These are phyloP conservation scores for Carollia perspicillata DNA, from an alignment of 2,113 vertebrate species.

Conservation along the genomic window DNA sequence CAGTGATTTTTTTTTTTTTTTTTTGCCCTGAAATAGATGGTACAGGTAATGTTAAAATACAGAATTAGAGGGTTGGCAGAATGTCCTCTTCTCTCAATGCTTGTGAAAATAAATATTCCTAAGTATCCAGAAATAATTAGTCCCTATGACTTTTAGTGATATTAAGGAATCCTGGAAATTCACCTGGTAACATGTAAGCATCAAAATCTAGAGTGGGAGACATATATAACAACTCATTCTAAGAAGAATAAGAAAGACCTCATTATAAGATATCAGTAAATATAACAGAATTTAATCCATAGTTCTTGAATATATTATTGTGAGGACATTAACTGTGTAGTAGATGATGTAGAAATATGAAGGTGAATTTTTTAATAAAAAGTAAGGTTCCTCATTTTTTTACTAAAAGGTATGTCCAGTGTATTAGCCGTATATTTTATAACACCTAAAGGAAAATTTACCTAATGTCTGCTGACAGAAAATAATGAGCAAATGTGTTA, in stretches of 20 bases:
- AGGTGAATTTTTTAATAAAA: not conserved
- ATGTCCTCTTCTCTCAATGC: not conserved
- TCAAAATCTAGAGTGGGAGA: not conserved
- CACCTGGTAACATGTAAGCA: not conserved
- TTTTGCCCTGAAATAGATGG: not conserved
- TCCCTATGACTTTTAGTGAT: not conserved
- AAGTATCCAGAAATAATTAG: not conserved
- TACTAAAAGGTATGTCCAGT: not conserved
- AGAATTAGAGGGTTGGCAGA: not conserved
- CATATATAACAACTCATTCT: not conserved
- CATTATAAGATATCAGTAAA: not conserved
- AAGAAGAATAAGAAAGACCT: not conserved
- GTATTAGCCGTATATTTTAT: not conserved
- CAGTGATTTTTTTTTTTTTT: not conserved
- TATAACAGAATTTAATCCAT: not conserved
- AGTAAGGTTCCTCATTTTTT: not conserved
- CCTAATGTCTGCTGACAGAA: not conserved
- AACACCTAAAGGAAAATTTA: not conserved
- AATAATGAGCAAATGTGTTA: not conserved
- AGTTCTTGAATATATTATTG: not conserved
- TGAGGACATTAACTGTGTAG: not conserved
- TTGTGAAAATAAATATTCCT: not conserved
- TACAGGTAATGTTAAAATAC: not conserved
- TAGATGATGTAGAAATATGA: not conserved
- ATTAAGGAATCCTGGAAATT: not conserved